Base-by-base conservation (phyloP, 2,888 invertebrate species). In the Bombylius discolor region DNA sequence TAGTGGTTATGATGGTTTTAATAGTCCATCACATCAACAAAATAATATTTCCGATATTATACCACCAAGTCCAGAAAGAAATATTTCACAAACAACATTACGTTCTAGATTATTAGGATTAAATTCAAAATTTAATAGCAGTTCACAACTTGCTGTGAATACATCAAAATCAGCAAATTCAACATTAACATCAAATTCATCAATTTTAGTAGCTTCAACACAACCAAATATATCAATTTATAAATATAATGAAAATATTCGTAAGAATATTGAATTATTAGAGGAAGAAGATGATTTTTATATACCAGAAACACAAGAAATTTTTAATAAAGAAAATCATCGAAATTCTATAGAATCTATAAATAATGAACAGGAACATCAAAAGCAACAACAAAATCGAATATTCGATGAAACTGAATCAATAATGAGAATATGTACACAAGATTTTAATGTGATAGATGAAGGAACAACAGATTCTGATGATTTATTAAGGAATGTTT, bases 241-340 rank as follows among this genome's bases (percentile, higher is more conserved):
- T 36, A 8, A 5, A 42, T 42, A 42, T 42, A 11, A 51, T 33
- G 57, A 50, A 7, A 61, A 56, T 46, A 42, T 51, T 13, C 46
- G 45, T n/a, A 47, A 33, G 4, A 50, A 49, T 49, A 55, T 58
- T n/a, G 56, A 59, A 36, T 7, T 50, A n/a, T 39, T 52, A 46
- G 48, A 42, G 7, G 60, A 62, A 34, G 65, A 66, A 50, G 62
- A 65, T 46, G 65, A 65, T 8, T 63, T 63, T 46, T 66, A 62
- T 55, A 64, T 68, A 55, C 68, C 68, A 32, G 68, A 67, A 60
- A 68, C 68, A 0, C 68, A 68, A 58, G 65, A 66, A 50, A 52
- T 61, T 3, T 48, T 56, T 5, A 39, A 44, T 5, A 12, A 12
- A 51, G 4, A 11, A 11, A 42, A 42, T 11, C 8, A 11, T 42